Conservation (phyloP, 2,797 vertebrate genomes). For the Myotis planiceps region DNA sequence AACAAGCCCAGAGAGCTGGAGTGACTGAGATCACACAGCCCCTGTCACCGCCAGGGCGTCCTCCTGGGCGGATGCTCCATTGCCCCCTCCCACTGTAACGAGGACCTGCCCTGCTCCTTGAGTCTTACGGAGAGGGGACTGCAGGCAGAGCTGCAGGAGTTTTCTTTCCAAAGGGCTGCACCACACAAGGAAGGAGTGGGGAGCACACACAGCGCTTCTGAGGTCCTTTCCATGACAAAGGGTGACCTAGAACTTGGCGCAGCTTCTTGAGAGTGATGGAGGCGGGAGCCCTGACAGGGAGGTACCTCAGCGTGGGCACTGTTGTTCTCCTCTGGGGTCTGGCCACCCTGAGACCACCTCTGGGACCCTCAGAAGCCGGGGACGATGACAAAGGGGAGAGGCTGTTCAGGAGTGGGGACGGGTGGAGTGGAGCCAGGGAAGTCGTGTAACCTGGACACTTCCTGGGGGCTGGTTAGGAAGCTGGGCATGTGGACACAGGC, state of each 20-base stretch:
- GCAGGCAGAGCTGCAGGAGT: neutral
- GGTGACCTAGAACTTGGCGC: neutral
- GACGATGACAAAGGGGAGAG: neutral
- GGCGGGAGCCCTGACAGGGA: neutral
- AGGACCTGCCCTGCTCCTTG: neutral
- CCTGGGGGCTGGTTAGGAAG: neutral
- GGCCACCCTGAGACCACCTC: neutral
- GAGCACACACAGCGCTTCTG: neutral
- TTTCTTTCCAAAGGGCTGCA: neutral
- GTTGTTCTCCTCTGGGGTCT: neutral
- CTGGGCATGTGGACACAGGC: accelerated
- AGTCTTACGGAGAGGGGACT: neutral
- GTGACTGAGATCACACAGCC: neutral
- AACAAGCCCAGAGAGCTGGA: neutral
- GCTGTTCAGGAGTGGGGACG: no score
- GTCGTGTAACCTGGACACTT: neutral
- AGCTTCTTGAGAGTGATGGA: neutral
- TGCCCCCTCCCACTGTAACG: neutral
- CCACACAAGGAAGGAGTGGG: neutral
- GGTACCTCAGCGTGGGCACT: neutral
- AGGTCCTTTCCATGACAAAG: neutral
- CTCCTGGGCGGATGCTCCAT: neutral
- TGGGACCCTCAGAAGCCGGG: neutral
- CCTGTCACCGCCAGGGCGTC: neutral
- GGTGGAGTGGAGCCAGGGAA: neutral